These are phyloP conservation scores for Eudyptes chrysolophus DNA, from an alignment of 2,113 vertebrate genomes.

Conservation along the genomic window DNA sequence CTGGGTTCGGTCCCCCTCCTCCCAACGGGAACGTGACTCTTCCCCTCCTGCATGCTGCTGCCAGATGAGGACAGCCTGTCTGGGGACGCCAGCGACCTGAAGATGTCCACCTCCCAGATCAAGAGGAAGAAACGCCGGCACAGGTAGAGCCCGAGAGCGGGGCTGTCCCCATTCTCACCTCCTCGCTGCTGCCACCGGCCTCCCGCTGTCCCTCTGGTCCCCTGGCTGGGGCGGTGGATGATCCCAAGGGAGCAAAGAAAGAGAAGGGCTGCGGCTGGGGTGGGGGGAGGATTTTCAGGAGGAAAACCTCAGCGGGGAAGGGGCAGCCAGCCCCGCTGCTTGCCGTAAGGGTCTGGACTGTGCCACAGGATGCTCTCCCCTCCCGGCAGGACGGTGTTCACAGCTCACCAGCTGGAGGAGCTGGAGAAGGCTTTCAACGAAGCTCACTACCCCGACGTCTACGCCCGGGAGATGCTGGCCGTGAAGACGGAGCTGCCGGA, in stretches of 20 bases:
- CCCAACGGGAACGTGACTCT: background rate
- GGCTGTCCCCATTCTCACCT: background rate
- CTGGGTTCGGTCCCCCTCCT: background rate
- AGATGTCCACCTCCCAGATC: constrained; percentile 74
- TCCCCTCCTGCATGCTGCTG: background rate
- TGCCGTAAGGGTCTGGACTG: background rate
- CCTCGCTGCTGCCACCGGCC: background rate
- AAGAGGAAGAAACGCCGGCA: constrained; percentile 93
- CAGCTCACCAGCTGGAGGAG: constrained; percentile 92
- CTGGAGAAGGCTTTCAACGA: constrained; percentile 95
- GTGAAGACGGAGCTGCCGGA: constrained; percentile 94
- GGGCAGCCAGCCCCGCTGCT: background rate
- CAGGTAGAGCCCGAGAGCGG: constrained; percentile 74
- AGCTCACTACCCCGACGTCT: constrained; percentile 95
- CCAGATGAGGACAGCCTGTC: constrained; percentile 88
- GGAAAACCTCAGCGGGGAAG: background rate
- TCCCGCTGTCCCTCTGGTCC: background rate
- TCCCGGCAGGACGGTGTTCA: constrained; percentile 89
- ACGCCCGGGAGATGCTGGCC: constrained; percentile 93
- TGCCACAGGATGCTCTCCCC: background rate
- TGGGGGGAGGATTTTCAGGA: background rate
- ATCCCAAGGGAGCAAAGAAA: background rate
- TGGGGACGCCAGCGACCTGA: constrained; percentile 80
- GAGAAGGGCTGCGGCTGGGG: background rate
- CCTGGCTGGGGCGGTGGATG: background rate